A percentile compares a stretch with the other conserved stretches of the same genome.
phyloP scores from a whole-genome alignment of 2,888 invertebrate species.

The Allolobophora icterica region DNA sequence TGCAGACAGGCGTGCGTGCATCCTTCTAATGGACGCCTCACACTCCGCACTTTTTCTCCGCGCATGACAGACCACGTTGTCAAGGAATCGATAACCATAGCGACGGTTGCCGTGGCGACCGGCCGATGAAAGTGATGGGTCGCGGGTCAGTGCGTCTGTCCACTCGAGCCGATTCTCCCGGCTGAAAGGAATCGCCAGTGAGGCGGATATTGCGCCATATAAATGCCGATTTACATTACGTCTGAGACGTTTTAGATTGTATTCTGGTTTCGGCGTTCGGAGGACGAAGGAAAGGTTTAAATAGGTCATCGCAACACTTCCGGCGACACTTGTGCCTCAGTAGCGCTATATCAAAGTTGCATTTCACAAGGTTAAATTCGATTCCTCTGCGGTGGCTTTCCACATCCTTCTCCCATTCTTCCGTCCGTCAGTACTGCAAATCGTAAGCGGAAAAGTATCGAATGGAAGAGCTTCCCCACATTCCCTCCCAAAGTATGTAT shows the following conservation, averaged over 20 bases:
- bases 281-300: background rate
- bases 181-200: background rate
- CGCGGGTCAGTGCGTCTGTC: background rate
- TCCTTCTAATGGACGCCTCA: background rate
- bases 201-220: background rate
- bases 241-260: background rate
- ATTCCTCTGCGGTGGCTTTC: background rate
- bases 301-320: background rate
- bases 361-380: background rate
- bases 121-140: background rate
- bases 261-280: background rate
- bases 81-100: conserved; percentile 17
- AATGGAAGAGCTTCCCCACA: too few species aligned
- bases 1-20: background rate
- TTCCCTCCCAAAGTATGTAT: too few species aligned
- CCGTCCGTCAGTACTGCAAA: too few species aligned
- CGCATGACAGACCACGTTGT: background rate
- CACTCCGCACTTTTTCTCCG: background rate
- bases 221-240: background rate
- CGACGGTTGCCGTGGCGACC: background rate
- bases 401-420: too few species aligned
- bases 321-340: too few species aligned
- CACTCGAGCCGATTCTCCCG: too few species aligned
- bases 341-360: too few species aligned
- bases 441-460: too few species aligned